A percentile compares a stretch with the other conserved stretches of the same genome.
Evolutionary conservation across 1,140 invertebrate species (phyloP).

Genomic region (Oncopodura yosiiana): DNA sequence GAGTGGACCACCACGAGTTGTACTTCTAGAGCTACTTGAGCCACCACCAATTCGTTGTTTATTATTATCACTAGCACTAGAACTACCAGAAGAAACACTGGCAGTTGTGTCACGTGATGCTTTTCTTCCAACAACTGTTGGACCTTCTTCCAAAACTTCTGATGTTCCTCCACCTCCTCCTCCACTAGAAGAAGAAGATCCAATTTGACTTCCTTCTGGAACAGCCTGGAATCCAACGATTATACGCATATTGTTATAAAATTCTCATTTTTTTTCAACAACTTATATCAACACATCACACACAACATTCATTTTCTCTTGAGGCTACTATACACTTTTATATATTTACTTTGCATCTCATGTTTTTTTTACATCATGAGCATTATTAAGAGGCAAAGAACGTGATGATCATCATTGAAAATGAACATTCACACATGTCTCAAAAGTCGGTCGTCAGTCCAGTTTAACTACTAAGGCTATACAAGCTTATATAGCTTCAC

Average conservation of each 20-base stretch:
- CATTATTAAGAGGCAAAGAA: not conserved
- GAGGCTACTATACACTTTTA: not conserved
- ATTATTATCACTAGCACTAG: no score
- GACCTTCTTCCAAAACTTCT: no score
- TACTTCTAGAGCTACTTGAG: no score
- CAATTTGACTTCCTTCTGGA: conserved; percentile 11
- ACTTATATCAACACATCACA: not conserved
- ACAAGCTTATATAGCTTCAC: not conserved
- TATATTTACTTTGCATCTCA: not conserved
- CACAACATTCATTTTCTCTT: not conserved
- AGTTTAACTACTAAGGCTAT: not conserved
- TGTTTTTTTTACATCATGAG: not conserved
- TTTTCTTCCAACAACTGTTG: not conserved
- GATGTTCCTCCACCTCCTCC: not conserved
- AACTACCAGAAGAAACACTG: no score
- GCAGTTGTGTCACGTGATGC: no score
- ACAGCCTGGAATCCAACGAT: conserved; percentile 35
- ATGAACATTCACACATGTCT: not conserved
- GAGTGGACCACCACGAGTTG: not conserved
- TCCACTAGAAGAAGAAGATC: no score
- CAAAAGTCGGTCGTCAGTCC: conserved; percentile 5
- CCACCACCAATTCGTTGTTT: no score
- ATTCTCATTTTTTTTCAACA: no score
- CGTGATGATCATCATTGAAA: not conserved
- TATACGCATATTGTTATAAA: conserved; percentile 27